Conservation (phyloP, 2,888 invertebrate species). For the Automeris io region DNA sequence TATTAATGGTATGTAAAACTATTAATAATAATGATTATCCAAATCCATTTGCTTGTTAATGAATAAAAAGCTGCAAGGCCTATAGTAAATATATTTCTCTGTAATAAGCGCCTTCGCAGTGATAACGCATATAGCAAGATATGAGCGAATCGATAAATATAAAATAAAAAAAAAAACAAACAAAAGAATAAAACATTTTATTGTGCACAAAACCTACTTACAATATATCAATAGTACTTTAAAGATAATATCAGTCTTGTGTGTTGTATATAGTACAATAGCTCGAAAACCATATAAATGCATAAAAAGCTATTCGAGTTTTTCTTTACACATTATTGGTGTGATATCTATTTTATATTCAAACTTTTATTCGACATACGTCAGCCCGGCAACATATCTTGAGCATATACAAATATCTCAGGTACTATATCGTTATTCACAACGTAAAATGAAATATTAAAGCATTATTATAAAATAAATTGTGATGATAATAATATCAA, state of each 20-base stretch:
- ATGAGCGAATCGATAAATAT: slow-evolving; percentile 24
- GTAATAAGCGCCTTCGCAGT: slow-evolving; percentile 18
- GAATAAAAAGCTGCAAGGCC: slow-evolving; percentile 2
- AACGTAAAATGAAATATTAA: not conserved
- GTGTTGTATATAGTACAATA: slow-evolving; percentile 74
- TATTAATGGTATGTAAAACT: not conserved
- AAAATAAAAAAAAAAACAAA: slow-evolving; percentile 65
- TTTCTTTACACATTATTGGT: slow-evolving; percentile 2
- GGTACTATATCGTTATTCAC: not conserved
- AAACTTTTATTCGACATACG: slow-evolving; percentile 27
- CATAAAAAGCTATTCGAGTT: slow-evolving; percentile 46
- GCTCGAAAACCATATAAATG: slow-evolving; percentile 69
- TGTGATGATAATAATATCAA: not conserved
- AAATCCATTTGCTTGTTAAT: slow-evolving; percentile 61
- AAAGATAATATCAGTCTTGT: slow-evolving; percentile 70
- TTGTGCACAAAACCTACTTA: slow-evolving; percentile 73
- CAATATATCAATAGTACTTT: slow-evolving; percentile 61
- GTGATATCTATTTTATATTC: slow-evolving; percentile 4
- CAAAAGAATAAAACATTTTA: slow-evolving; percentile 65
- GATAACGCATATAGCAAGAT: slow-evolving; percentile 13
- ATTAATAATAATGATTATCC: slow-evolving; percentile 11
- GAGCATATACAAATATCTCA: slow-evolving; percentile 29
- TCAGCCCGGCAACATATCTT: slow-evolving; percentile 49
- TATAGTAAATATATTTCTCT: slow-evolving; percentile 12
- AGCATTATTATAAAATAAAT: slow-evolving; percentile 1